These are phyloP conservation scores for Noctua janthina DNA, from an alignment of 2,888 invertebrate genomes.

Conservation along the genomic window DNA sequence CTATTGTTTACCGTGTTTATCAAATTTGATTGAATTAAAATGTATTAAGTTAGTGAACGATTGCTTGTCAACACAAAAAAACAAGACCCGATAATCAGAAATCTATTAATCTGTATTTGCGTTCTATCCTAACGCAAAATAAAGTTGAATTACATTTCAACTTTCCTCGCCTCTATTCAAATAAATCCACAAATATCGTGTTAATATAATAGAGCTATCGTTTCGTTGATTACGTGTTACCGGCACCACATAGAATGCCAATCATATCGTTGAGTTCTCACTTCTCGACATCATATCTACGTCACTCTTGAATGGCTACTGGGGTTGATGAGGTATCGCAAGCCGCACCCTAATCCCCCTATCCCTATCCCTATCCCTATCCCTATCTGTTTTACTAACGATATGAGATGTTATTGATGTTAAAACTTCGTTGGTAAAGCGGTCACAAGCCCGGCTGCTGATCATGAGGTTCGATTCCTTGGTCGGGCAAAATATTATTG, in stretches of 20 bases:
- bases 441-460: not conserved
- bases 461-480: not conserved
- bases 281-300: not conserved
- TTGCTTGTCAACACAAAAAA: too few relatives aligned
- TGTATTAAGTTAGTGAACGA: too few relatives aligned
- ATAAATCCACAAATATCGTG: not conserved
- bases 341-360: too few relatives aligned
- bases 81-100: not conserved
- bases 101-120: not conserved
- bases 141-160: too few relatives aligned
- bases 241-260: not conserved
- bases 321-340: not conserved
- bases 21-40: not conserved
- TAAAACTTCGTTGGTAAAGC: not conserved
- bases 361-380: too few relatives aligned
- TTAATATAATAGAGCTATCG: not conserved
- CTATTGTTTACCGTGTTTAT: not conserved
- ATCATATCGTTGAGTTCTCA: not conserved
- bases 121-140: not conserved
- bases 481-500: not conserved
- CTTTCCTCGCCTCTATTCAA: not conserved
- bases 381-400: too few relatives aligned
- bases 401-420: not conserved
- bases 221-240: conserved; percentile 1
- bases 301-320: not conserved